Base-by-base conservation (phyloP, 2,113 vertebrate genomes). In the Neogale vison region DNA sequence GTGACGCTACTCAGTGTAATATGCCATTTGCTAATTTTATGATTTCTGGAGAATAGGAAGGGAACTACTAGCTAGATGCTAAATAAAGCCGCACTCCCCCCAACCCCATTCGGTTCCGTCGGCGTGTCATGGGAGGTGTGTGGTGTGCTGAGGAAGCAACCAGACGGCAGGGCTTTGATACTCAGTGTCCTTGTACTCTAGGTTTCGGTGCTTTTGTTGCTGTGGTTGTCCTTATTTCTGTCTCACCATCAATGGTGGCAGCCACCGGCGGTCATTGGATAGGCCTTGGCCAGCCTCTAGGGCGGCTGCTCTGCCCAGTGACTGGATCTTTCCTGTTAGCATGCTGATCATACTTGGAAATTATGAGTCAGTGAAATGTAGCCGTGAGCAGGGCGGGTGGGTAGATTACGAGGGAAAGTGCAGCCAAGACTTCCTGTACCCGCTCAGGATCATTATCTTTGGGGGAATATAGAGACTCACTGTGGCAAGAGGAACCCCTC, bases 321-420 rank as follows among this genome's bases (percentile, higher is more conserved):
- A 17, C 95, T 95, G 95, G 69, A n/a, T 96, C 96, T 97, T 83
- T 96, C 97, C 98, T 72, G 83, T 96, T 97, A 94, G n/a, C 90
- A 94, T 52, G 2, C 74, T 95, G 97, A 98, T 97, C 98, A 97
- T 98, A 98, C 98, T 95, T 88, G 98, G 98, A 98, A 98, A 96
- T 97, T 97, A 96, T 88, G 97, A 98, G 98, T 98, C 98, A 98
- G 96, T 98, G 97, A 98, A 97, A 98, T 95, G 97, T 93, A 97
- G 97, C 90, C 80, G 79, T 65, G 84, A 95, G 94, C 96, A 57
- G 83, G 97, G 98, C 97, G 97, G 98, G 96, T 97, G 98, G 97
- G 96, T 93, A 97, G 96, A 96, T 95, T 92, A 63, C 50, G 79
- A 97, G 95, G 52, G 90, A 98, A 97, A 98, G 93, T 74, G 96